phyloP scores from a whole-genome alignment of 2,888 invertebrate species.

The Clistopyga incitator region DNA sequence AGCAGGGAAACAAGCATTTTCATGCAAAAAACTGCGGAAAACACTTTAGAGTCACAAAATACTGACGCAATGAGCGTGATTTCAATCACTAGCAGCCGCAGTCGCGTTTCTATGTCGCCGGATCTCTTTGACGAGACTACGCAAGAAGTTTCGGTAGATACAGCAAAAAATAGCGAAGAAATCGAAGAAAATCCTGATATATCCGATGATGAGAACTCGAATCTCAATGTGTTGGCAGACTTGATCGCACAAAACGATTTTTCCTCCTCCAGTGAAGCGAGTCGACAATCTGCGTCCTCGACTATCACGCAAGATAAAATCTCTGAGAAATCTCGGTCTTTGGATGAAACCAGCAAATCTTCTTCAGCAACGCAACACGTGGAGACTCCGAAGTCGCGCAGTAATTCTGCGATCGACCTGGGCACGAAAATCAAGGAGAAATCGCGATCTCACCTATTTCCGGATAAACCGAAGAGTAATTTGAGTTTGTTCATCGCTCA shows the following conservation, averaged over 20 bases:
- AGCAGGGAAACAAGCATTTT: constrained; percentile 12
- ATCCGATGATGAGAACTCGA: constrained; percentile 49
- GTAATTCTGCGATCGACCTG: not conserved
- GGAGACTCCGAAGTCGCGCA: constrained; percentile 53
- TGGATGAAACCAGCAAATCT: not conserved
- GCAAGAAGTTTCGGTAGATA: constrained; percentile 16
- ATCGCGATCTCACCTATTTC: constrained; percentile 20
- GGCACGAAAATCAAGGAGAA: not conserved
- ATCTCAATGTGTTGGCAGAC: constrained; percentile 63
- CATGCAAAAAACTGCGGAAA: not conserved
- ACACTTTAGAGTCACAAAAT: not conserved
- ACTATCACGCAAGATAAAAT: constrained; percentile 6
- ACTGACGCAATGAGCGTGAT: constrained; percentile 1
- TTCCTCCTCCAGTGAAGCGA: constrained; percentile 3
- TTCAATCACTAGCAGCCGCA: constrained; percentile 21
- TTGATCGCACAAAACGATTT: constrained; percentile 55
- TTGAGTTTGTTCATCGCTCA: constrained; percentile 77
- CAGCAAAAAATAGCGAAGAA: constrained; percentile 6
- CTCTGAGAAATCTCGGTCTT: constrained; percentile 9
- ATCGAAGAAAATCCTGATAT: not conserved
- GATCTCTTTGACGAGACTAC: constrained; percentile 68
- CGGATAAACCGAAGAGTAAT: constrained; percentile 70
- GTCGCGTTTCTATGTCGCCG: constrained; percentile 70
- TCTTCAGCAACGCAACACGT: constrained; percentile 13
- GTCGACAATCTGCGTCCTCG: constrained; percentile 13